phyloP scores from a whole-genome alignment of 2,113 vertebrate genomes.

The Passer domesticus region DNA sequence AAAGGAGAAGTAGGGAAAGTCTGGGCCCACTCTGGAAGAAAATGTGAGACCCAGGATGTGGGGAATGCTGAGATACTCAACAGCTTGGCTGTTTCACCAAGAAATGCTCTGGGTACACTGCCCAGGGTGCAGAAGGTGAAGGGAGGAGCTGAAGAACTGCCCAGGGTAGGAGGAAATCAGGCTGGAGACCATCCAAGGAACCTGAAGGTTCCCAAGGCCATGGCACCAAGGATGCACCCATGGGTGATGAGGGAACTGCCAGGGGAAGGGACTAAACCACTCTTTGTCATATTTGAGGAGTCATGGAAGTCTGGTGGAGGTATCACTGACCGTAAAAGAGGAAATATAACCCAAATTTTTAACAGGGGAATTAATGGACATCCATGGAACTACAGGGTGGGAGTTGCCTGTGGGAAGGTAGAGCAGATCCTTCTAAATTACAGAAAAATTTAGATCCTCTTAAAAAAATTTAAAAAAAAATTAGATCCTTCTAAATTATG shows the following conservation, averaged over 20 bases:
- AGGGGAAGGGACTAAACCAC: not conserved
- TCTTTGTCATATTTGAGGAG: not conserved
- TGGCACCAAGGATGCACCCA: too few species aligned
- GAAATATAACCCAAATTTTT: not conserved
- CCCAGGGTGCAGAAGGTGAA: not conserved
- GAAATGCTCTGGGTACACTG: not conserved
- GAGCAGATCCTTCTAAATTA: not conserved
- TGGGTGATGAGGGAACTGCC: not conserved
- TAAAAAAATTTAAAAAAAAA: not conserved
- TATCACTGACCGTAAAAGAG: not conserved
- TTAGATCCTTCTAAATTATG: not conserved
- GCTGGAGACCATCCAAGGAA: not conserved
- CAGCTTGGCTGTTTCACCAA: not conserved
- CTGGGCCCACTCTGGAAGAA: too few species aligned
- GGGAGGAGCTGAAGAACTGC: not conserved
- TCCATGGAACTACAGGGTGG: accelerated
- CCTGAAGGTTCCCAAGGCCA: too few species aligned
- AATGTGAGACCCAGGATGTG: not conserved
- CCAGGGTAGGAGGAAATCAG: not conserved
- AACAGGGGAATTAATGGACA: not conserved
- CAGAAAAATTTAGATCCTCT: not conserved
- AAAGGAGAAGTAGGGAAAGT: not conserved
- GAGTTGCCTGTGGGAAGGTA: accelerated
- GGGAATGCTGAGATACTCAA: not conserved
- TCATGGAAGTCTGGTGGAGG: not conserved